phyloP scores from a whole-genome alignment of 2,113 vertebrate species.

The Mormyrus iriodes region DNA sequence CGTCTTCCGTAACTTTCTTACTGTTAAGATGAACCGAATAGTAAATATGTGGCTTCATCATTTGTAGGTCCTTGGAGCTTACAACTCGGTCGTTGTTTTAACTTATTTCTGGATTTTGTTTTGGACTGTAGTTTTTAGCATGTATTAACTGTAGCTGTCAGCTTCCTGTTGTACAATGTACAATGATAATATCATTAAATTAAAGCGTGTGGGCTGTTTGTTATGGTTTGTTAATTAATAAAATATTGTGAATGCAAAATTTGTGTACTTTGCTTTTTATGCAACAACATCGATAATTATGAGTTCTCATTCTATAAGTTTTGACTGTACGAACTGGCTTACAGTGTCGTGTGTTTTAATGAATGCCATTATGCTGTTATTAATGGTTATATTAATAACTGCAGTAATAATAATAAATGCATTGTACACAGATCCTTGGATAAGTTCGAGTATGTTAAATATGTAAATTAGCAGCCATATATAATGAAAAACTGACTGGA shows the following conservation, averaged over 20 bases:
- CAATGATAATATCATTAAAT: background rate
- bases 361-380: background rate
- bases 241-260: background rate
- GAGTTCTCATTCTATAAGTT: background rate
- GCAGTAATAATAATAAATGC: background rate
- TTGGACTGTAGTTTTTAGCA: background rate
- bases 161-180: background rate
- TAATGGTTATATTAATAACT: background rate
- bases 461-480: background rate
- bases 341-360: background rate
- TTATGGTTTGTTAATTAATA: background rate
- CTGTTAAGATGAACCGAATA: background rate
- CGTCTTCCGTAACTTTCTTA: background rate
- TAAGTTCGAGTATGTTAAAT: background rate
- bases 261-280: background rate
- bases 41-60: background rate
- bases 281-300: background rate
- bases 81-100: background rate
- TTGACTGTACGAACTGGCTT: background rate
- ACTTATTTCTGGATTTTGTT: background rate
- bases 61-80: background rate
- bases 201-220: background rate
- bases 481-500: background rate
- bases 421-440: background rate
- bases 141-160: background rate